Percentiles rank a stretch among this genome's conserved stretches.
phyloP scores from a whole-genome alignment of 1,140 invertebrate genomes.

The Aphaenogaster ashmeadi region DNA sequence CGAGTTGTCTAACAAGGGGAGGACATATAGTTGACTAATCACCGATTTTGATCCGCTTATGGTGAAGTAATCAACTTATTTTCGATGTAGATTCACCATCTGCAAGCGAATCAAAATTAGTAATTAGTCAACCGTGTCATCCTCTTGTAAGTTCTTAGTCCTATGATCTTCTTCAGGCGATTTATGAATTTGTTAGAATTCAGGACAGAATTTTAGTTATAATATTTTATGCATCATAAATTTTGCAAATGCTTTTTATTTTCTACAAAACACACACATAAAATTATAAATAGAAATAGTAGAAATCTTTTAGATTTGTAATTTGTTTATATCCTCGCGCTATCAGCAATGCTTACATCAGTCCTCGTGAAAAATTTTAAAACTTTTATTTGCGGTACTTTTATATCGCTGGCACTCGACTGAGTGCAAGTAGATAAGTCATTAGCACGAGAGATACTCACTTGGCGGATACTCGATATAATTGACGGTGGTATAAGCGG shows the following conservation, averaged over 20 bases:
- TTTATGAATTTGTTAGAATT: background rate
- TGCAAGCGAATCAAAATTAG: no score
- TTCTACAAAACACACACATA: background rate
- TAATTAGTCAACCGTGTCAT: no score
- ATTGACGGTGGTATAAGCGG: slow-evolving; percentile 90
- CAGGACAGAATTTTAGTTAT: background rate
- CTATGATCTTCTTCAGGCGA: no score
- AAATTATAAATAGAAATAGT: slow-evolving; percentile 1
- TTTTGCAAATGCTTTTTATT: background rate
- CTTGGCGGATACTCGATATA: slow-evolving; percentile 91
- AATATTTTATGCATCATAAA: background rate
- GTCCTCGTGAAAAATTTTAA: background rate
- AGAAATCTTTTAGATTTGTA: background rate
- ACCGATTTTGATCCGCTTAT: no score
- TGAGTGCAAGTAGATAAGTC: background rate
- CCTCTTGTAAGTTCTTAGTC: no score
- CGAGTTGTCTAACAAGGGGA: no score
- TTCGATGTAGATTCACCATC: no score
- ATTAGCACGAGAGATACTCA: slow-evolving; percentile 78
- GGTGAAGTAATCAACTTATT: no score
- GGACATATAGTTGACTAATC: no score
- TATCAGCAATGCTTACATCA: background rate
- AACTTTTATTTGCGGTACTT: slow-evolving; percentile 1
- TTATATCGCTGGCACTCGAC: background rate
- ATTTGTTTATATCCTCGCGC: background rate